Evolutionary conservation across 92 coral and sea anemone genomes (phyloP).

Genomic region (Epizoanthus stellaris): DNA sequence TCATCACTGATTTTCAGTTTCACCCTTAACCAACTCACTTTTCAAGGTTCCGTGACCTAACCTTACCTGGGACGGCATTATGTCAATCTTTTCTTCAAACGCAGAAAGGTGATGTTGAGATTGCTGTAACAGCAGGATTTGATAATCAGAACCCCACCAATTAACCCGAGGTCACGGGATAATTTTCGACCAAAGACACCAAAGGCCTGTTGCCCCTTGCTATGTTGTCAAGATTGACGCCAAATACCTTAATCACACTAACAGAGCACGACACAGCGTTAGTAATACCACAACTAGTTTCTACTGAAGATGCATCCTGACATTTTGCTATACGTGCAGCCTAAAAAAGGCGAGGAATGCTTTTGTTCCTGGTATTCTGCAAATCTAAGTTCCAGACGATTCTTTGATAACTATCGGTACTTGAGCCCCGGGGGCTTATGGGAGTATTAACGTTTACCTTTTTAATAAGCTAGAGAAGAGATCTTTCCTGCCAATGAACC

Average conservation of each 20-base stretch:
- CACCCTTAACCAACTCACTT: not conserved
- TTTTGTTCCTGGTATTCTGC: not conserved
- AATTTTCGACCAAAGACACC: constrained; percentile 17
- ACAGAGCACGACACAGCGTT: not conserved
- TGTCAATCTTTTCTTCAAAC: constrained; percentile 26
- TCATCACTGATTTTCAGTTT: not conserved
- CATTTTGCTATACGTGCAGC: not conserved
- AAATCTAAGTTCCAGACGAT: constrained; percentile 29
- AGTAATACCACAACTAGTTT: not conserved
- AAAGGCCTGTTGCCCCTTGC: constrained; percentile 31
- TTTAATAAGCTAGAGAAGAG: not conserved
- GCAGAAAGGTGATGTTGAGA: constrained; percentile 29
- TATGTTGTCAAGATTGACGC: constrained; percentile 16
- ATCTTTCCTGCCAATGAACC: no score
- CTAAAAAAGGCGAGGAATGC: constrained; percentile 1
- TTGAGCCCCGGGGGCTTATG: constrained; percentile 1
- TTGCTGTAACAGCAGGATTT: constrained; percentile 20
- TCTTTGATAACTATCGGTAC: constrained; percentile 16
- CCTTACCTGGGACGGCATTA: constrained; percentile 6
- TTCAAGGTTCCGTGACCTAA: constrained; percentile 42
- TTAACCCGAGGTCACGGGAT: constrained; percentile 42
- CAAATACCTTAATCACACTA: not conserved
- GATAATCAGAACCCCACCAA: constrained; percentile 21
- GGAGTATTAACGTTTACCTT: not conserved
- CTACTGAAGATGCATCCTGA: not conserved